A percentile compares a stretch with the other conserved stretches of the same genome.
Conservation (phyloP, 1,140 invertebrate species). For the Teleopsis dalmanni region DNA sequence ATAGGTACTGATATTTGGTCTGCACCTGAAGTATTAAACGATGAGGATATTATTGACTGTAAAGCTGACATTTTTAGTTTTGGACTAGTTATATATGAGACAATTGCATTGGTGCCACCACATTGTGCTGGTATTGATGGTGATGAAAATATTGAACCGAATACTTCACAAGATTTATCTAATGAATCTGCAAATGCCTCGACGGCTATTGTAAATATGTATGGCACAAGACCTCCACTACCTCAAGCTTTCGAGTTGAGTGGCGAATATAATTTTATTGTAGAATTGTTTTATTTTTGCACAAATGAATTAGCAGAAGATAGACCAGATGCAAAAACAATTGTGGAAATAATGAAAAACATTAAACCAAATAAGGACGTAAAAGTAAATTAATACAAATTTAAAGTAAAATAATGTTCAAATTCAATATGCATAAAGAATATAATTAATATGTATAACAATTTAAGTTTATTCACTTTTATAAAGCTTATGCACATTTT, state of each 20-base stretch:
- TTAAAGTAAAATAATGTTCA: not conserved
- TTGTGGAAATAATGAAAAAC: conserved; percentile 25
- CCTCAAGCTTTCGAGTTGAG: conserved; percentile 56
- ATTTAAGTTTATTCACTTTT: not conserved
- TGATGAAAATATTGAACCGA: conserved; percentile 20
- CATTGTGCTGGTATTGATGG: conserved; percentile 46
- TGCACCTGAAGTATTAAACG: conserved; percentile 64
- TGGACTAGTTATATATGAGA: conserved; percentile 73
- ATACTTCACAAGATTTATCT: not conserved
- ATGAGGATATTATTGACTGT: conserved; percentile 51
- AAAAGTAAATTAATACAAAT: not conserved
- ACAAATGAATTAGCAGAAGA: conserved; percentile 55
- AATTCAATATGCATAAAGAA: not conserved
- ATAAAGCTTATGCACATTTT: not conserved
- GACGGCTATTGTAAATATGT: not conserved
- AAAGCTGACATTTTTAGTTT: conserved; percentile 76
- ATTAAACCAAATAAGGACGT: not conserved
- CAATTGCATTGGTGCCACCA: conserved; percentile 63
- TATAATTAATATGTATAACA: not conserved
- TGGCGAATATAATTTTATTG: conserved; percentile 54
- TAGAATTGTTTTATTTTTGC: conserved; percentile 64
- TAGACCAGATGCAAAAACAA: conserved; percentile 53
- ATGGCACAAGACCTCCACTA: conserved; percentile 59
- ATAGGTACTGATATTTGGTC: conserved; percentile 68
- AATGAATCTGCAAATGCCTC: not conserved